Conservation (phyloP, 1,140 invertebrate species). For the Drosophila parabipectinata region DNA sequence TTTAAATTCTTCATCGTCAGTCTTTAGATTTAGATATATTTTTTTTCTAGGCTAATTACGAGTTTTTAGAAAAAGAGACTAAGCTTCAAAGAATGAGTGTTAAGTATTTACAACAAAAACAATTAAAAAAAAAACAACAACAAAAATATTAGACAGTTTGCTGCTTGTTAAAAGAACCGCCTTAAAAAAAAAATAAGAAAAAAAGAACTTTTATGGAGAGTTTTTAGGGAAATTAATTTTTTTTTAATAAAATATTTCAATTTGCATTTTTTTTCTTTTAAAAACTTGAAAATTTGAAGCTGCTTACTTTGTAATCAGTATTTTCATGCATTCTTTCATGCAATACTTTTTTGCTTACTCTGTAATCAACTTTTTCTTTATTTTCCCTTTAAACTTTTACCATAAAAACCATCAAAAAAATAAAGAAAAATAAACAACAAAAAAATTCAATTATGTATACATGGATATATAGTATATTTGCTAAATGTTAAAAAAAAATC, state of each 20-base stretch:
- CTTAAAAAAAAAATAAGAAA: slow-evolving; percentile 36
- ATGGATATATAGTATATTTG: slow-evolving; percentile 25
- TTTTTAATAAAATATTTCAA: too few species aligned
- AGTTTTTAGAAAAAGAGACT: slow-evolving; percentile 42
- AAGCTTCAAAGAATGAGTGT: slow-evolving; percentile 48
- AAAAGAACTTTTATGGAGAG: neutral
- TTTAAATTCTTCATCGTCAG: slow-evolving; percentile 12
- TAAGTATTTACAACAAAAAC: slow-evolving; percentile 29
- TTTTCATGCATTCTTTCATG: too few species aligned
- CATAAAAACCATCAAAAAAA: neutral
- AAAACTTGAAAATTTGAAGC: too few species aligned
- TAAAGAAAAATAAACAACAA: neutral
- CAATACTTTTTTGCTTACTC: too few species aligned
- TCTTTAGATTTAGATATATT: slow-evolving; percentile 20
- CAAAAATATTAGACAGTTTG: slow-evolving; percentile 18
- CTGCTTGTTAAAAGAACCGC: slow-evolving; percentile 40
- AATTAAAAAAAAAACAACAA: too few species aligned
- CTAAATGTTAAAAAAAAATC: slow-evolving; percentile 27
- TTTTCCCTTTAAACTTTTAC: neutral
- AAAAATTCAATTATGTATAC: slow-evolving; percentile 38
- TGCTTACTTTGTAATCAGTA: neutral
- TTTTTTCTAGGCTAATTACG: slow-evolving; percentile 21
- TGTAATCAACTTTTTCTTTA: neutral
- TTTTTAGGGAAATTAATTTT: too few species aligned
- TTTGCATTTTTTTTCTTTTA: too few species aligned